A percentile compares a stretch with the other conserved stretches of the same genome.
Evolutionary conservation across 2,797 vertebrate species (phyloP).

Genomic region (Enteromius radiatus): DNA sequence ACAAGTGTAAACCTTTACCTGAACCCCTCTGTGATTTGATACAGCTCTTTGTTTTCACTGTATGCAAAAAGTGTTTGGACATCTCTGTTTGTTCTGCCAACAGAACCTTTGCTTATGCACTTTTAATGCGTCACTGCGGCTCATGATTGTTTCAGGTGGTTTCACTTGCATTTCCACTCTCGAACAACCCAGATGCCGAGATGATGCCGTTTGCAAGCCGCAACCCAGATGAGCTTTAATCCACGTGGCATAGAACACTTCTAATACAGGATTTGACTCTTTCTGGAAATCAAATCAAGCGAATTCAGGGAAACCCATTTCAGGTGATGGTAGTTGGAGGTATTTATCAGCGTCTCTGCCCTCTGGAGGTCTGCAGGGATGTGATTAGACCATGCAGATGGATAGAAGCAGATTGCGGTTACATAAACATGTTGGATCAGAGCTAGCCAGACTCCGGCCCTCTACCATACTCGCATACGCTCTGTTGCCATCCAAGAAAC

Average conservation of each 20-base stretch:
- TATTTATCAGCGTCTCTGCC: constrained; percentile 35
- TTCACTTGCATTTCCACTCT: constrained; percentile 1
- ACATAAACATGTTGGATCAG: constrained; percentile 44
- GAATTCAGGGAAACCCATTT: constrained; percentile 12
- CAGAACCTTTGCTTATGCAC: constrained; percentile 39
- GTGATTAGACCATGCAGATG: constrained; percentile 37
- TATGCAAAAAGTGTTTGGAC: constrained; percentile 28
- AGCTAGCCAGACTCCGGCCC: constrained; percentile 8
- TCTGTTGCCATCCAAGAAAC: constrained; percentile 21
- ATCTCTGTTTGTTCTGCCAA: constrained; percentile 19
- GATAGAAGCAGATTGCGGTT: constrained; percentile 50
- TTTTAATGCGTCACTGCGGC: constrained; percentile 41
- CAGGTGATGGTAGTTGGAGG: constrained; percentile 16
- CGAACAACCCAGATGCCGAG: constrained; percentile 6
- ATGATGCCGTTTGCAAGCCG: constrained; percentile 18
- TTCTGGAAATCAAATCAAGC: constrained; percentile 20
- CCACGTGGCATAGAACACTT: neutral
- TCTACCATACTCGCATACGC: neutral
- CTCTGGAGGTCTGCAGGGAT: constrained; percentile 26
- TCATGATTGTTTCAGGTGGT: constrained; percentile 50
- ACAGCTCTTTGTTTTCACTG: constrained; percentile 4
- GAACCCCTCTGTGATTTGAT: neutral
- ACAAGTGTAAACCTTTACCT: neutral
- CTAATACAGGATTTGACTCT: constrained; percentile 20
- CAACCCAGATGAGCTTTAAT: constrained; percentile 12